Evolutionary conservation across 2,888 invertebrate species (phyloP), one percentile per base, ranked within the genome.

Genomic region (Dasypolia templi): DNA sequence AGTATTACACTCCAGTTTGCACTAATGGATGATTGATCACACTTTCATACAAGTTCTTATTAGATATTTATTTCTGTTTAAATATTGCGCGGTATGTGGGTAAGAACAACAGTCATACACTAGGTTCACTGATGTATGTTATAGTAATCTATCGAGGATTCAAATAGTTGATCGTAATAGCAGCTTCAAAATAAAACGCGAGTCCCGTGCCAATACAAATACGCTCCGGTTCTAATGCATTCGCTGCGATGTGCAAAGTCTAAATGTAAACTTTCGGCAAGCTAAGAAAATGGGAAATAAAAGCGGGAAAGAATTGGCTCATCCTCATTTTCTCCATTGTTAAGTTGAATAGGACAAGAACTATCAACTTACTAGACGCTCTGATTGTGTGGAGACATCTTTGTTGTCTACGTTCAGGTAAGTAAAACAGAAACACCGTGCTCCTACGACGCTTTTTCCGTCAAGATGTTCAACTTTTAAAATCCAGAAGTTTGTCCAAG

Each of bases 251-350:
- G 91, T 91, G 89, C 90, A 92, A 90, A 93, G 90, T 92, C 92
- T 93, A 91, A 93, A 94, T 92, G 93, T 92, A 94, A 95, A 95
- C 93, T 95, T 95, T 94, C 90, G 92, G 91, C 91, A 91, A 91
- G 91, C 91, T 92, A 92, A 93, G 93, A 92, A 94, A 94, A 93
- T 92, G 91, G 91, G 86, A 90, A 91, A 93, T 94, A 94, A 95
- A 95, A 93, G 93, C 93, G 92, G 91, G 91, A 92, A 94, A 93
- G 94, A 95, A 95, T 94, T 95, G 95, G 94, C 93, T 93, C 88
- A 92, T 94, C 93, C 93, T 95, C 95, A 95, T 96, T 95, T 94
- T 94, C 93, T 93, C 95, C 91, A 95, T 96, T 96, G 95, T 96
- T 92, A 93, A 94, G 93, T 94, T 94, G 94, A 95, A 95, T 94